These are phyloP conservation scores for Mesembrinibis cayennensis DNA, from an alignment of 2,113 vertebrate species.

Conservation along the genomic window DNA sequence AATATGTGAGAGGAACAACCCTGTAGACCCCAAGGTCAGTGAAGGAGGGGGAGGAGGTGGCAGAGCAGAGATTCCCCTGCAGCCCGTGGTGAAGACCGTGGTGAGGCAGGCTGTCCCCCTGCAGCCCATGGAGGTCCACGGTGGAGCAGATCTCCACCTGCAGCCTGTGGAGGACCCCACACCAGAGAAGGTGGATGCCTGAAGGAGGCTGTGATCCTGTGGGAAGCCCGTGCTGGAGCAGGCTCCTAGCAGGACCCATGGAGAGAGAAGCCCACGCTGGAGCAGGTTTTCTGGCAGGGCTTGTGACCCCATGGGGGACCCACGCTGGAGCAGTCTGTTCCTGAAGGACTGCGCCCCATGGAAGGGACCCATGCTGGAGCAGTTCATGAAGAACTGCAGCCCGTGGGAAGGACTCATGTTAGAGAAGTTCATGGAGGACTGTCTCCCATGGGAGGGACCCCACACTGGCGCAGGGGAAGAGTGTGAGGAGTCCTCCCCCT, in stretches of 20 bases:
- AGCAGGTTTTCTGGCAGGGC: not conserved
- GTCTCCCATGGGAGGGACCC: not conserved
- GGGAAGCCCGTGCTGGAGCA: too few relatives aligned
- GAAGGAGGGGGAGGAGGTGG: not conserved
- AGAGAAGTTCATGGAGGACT: not conserved
- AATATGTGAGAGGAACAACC: not conserved
- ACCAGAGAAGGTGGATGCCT: too few relatives aligned
- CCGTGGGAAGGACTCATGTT: not conserved
- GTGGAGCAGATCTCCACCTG: not conserved
- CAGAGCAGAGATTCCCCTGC: too few relatives aligned
- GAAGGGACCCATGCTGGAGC: not conserved
- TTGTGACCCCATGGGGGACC: too few relatives aligned
- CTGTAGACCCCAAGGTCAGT: not conserved
- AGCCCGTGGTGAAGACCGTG: too few relatives aligned
- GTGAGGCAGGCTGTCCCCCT: not conserved
- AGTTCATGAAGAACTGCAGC: not conserved
- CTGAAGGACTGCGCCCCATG: not conserved
- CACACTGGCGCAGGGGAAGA: not conserved
- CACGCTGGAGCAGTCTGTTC: not conserved
- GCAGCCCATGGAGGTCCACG: not conserved
- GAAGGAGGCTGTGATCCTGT: too few relatives aligned
- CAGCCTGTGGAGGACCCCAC: not conserved
- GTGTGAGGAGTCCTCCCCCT: not conserved
- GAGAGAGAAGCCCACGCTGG: not conserved
- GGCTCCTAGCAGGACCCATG: not conserved